These are phyloP conservation scores for Clarias laeviceps DNA, from an alignment of 2,797 vertebrate genomes.

Conservation along the genomic window DNA sequence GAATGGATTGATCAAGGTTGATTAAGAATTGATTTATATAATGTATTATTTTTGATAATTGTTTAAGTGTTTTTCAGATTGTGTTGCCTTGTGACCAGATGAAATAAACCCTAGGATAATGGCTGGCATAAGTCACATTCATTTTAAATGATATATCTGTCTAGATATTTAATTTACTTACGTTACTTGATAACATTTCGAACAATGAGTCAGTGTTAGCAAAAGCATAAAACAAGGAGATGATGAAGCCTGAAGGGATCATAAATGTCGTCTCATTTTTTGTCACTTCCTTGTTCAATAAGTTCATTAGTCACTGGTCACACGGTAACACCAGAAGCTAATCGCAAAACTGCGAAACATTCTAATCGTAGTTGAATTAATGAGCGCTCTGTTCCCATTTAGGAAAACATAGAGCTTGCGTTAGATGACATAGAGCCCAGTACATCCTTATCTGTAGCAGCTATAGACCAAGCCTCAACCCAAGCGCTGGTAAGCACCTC, in stretches of 20 bases:
- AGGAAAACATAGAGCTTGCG: slow-evolving; percentile 96
- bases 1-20: neutral
- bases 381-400: slow-evolving; percentile 68
- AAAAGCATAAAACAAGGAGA: neutral
- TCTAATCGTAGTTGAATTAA: slow-evolving; percentile 64
- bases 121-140: neutral
- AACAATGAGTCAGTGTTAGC: neutral
- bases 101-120: neutral
- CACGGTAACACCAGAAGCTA: neutral
- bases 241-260: neutral
- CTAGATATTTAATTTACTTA: too few species aligned
- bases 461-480: slow-evolving; percentile 90
- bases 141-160: neutral
- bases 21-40: neutral
- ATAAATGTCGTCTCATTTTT: neutral
- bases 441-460: slow-evolving; percentile 84
- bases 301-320: slow-evolving; percentile 9
- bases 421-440: slow-evolving; percentile 91
- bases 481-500: slow-evolving; percentile 89
- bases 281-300: neutral
- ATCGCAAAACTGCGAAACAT: slow-evolving; percentile 22
- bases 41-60: neutral
- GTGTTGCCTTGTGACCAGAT: slow-evolving; percentile 44
- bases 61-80: slow-evolving; percentile 18
- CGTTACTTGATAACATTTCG: neutral